Conservation (phyloP, 2,113 vertebrate genomes). For the Herpetotheres cachinnans region DNA sequence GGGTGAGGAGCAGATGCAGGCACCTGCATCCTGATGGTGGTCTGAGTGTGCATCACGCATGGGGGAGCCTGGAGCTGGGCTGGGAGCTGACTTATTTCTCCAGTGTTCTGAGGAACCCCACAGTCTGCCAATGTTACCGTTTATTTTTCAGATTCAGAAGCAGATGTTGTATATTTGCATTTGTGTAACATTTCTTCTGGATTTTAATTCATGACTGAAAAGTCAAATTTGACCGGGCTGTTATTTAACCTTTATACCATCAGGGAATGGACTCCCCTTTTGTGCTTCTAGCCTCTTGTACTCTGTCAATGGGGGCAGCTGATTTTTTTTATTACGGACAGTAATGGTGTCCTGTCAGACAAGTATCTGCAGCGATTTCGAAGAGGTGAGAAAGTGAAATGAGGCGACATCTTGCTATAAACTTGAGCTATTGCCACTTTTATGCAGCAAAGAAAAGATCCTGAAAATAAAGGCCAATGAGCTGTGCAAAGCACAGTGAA, state of each 20-base stretch:
- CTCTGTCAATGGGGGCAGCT: not conserved
- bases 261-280: not conserved
- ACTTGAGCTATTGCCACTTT: not conserved
- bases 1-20: not conserved
- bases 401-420: not conserved
- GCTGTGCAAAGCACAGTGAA: not conserved
- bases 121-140: rapidly evolving
- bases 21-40: not conserved
- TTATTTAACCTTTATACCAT: not conserved
- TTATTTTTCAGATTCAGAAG: not conserved
- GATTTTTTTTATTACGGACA: not conserved
- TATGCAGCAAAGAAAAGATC: not conserved
- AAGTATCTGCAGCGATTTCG: not conserved
- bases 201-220: not conserved
- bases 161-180: not conserved
- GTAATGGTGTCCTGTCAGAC: not conserved
- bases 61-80: not conserved
- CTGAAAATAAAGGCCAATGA: constrained; percentile 47
- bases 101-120: not conserved
- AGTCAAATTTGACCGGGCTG: not conserved
- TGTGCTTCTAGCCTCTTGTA: not conserved
- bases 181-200: not conserved
- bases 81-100: not conserved
- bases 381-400: not conserved
- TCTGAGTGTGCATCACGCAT: not conserved